Conservation (phyloP, 1,140 invertebrate species). For the Papilio machaon region DNA sequence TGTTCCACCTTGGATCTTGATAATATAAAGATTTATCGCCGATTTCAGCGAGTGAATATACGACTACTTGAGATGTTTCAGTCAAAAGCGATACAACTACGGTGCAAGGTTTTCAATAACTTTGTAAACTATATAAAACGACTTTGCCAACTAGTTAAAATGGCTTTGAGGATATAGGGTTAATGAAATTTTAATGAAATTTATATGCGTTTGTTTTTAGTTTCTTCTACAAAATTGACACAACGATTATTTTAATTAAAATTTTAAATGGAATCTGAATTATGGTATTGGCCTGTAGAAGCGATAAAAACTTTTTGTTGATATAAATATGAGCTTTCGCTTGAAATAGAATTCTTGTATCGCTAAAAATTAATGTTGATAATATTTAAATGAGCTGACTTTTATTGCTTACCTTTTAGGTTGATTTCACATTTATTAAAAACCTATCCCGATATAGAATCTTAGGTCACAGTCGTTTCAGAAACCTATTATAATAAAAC, state of each 20-base stretch:
- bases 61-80: slow-evolving; percentile 67
- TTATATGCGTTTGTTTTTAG: no score
- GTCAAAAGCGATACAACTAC: slow-evolving; percentile 38
- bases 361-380: slow-evolving; percentile 1
- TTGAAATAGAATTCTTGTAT: not conserved
- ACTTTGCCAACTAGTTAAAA: no score
- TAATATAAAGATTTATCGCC: slow-evolving; percentile 67
- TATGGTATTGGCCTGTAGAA: not conserved
- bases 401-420: not conserved
- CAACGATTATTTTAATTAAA: not conserved
- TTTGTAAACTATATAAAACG: not conserved
- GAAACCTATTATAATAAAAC: not conserved
- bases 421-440: slow-evolving; percentile 13
- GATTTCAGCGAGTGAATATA: slow-evolving; percentile 44
- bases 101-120: slow-evolving; percentile 1
- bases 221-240: no score
- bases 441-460: not conserved
- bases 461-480: not conserved
- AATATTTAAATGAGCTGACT: slow-evolving; percentile 14
- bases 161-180: no score
- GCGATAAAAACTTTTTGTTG: not conserved
- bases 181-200: no score
- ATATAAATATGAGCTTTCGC: slow-evolving; percentile 10
- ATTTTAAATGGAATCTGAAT: not conserved
- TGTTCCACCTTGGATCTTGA: slow-evolving; percentile 62